Percentiles rank a stretch among this genome's conserved stretches.
phyloP scores from a whole-genome alignment of 1,140 invertebrate species.

The Cotesia vestalis region DNA sequence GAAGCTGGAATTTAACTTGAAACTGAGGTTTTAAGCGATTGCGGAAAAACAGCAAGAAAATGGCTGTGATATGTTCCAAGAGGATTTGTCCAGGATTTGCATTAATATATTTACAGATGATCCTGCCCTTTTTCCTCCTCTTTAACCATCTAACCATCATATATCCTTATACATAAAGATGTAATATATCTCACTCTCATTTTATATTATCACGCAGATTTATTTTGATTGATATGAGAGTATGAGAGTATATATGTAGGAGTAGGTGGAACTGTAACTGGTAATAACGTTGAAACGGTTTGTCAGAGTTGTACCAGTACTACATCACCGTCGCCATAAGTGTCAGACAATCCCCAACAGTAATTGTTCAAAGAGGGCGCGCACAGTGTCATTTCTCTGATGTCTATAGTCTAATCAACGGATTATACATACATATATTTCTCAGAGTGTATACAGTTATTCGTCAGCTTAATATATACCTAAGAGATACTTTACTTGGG shows the following conservation, averaged over 20 bases:
- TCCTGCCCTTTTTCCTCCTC: background rate
- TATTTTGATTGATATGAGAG: constrained; percentile 5
- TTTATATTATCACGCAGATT: too few relatives aligned
- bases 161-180: too few relatives aligned
- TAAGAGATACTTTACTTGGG: constrained; percentile 22
- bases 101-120: constrained; percentile 30
- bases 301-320: constrained; percentile 32
- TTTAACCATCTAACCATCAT: too few relatives aligned
- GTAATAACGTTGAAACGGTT: constrained; percentile 14
- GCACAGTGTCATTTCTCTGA: constrained; percentile 2
- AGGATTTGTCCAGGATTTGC: constrained; percentile 26
- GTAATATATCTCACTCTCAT: background rate
- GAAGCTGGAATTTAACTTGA: background rate
- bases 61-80: constrained; percentile 24
- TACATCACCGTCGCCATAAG: constrained; percentile 36
- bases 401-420: constrained; percentile 38
- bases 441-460: constrained; percentile 28
- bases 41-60: constrained; percentile 18
- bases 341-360: constrained; percentile 32
- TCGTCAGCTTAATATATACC: constrained; percentile 19
- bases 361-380: constrained; percentile 37
- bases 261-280: background rate
- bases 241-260: background rate
- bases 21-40: background rate
- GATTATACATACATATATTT: constrained; percentile 32